Evolutionary conservation across 2,797 vertebrate genomes (phyloP).

Genomic region (Sebastes cheni): DNA sequence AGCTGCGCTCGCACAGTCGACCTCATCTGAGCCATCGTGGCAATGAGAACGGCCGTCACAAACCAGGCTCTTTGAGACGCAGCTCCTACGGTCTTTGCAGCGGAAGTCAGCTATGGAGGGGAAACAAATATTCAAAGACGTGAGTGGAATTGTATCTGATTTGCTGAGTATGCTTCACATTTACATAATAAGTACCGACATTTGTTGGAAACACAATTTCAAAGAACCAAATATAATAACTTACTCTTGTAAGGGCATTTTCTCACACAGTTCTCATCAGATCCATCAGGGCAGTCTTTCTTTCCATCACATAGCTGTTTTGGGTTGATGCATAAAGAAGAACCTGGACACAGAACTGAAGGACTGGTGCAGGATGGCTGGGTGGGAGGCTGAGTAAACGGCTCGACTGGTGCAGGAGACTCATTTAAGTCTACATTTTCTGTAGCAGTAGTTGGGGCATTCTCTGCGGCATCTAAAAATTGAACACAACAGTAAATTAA

Average conservation of each 20-base stretch:
- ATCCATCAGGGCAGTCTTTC: conserved; percentile 85
- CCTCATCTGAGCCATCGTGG: conserved; percentile 77
- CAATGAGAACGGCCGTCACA: conserved; percentile 80
- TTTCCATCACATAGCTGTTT: conserved; percentile 85
- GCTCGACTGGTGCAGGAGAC: background rate
- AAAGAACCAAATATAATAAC: background rate
- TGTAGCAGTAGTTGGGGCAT: background rate
- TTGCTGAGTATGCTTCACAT: no score
- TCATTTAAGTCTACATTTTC: background rate
- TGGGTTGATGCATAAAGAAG: conserved; percentile 72
- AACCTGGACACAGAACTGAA: conserved; percentile 78
- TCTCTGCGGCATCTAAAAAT: background rate
- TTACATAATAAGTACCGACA: background rate
- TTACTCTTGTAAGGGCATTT: conserved; percentile 80
- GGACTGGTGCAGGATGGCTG: conserved; percentile 70
- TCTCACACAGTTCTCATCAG: conserved; percentile 82
- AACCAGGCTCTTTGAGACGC: conserved; percentile 63
- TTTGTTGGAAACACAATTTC: background rate
- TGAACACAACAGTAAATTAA: no score
- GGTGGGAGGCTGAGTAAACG: background rate
- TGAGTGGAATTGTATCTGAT: no score
- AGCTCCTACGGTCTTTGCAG: conserved; percentile 73
- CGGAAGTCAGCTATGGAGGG: conserved; percentile 49
- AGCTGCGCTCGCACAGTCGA: conserved; percentile 25
- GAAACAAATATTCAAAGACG: no score